Evolutionary conservation across 2,888 invertebrate genomes (phyloP), one percentile per base, ranked within the genome.

Genomic region (Eucera pruinosa): DNA sequence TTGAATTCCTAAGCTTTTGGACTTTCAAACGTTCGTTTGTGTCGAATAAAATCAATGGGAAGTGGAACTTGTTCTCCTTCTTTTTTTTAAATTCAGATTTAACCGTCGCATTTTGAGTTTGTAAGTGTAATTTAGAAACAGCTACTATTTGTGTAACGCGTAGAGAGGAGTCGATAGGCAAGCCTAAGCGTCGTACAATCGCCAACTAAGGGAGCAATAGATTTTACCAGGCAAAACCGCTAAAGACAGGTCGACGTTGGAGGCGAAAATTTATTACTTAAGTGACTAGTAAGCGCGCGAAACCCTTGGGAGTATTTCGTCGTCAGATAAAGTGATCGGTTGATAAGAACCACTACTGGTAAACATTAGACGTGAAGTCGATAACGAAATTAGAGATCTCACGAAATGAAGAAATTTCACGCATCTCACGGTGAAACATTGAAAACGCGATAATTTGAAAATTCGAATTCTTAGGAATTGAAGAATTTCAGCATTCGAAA

Each of bases 211-310:
- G 81, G 82, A 81, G 87, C 88, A 85, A 89, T 90, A 90, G 88
- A 90, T 90, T 85, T 82, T 81, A 45, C 71, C 64, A 79, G 77
- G 85, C 88, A 89, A 90, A 90, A 89, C 89, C 90, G 77, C 85
- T 81, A 84, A 89, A 88, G 90, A 89, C 88, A 87, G 80, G 76
- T 72, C 81, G 84, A 86, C 83, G 83, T 81, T 77, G 80, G 78
- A 76, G 69, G 74, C 68, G 55, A 84, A 88, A 88, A 89, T 89
- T 89, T 89, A 89, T 89, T 76, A 83, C 83, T 82, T 77, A 79
- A 78, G 74, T 81, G 80, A 81, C 73, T 78, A 27, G 66, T 74
- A 73, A 71, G 71, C 65, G 55, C 70, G 72, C 50, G 43, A 54
- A n/a, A 60, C 77, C 61, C 78, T 30, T 13, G 68, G 55, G 66